Evolutionary conservation across 2,113 vertebrate species (phyloP), one percentile per base, ranked within the genome.

Genomic region (Anser cygnoides): DNA sequence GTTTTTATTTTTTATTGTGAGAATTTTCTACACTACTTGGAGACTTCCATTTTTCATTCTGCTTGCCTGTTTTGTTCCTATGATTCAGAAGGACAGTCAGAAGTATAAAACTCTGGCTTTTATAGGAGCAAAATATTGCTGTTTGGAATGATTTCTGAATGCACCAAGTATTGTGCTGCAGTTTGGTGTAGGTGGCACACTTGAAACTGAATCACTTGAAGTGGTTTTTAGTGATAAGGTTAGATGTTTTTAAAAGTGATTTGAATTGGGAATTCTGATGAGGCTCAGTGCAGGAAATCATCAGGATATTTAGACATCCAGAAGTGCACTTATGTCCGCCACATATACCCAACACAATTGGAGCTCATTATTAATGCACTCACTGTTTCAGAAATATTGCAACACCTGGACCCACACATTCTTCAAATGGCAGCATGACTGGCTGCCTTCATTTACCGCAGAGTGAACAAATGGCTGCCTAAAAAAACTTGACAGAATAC

Each of bases 321-420:
- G 54, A 54, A 92, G 41, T 49, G 50, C 37, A 81, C 20, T 83
- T 77, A 46, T 7, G 59, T 67, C 85, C n/a, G 59, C 41, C 57
- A 19, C 14, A 21, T 71, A 29, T 13, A 43, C 33, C n/a, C 21
- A 35, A 20, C 65, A 25, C 59, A 67, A 90, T 18, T 75, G 85
- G 79, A 92, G 85, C 76, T 96, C 83, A 63, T 93, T 97, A 96
- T 77, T 95, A 67, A 86, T 90, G 68, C 37, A 39, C 76, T 84
- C 59, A 41, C 75, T 71, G 79, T 92, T 92, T 88, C 90, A 96
- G 92, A 86, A 93, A 88, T 33, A 54, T 11, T 67, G 8, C 55
- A 93, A 80, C 72, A 92, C 92, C 85, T 92, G 90, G 71, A 77
- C 76, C 68, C 1, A 4, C 22, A 19, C 41, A 21, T 90, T 94